Evolutionary conservation across 53 echinoderm and acorn worm species (phyloP), one percentile per base, ranked within the genome.

Genomic region (Henricia sp.): DNA sequence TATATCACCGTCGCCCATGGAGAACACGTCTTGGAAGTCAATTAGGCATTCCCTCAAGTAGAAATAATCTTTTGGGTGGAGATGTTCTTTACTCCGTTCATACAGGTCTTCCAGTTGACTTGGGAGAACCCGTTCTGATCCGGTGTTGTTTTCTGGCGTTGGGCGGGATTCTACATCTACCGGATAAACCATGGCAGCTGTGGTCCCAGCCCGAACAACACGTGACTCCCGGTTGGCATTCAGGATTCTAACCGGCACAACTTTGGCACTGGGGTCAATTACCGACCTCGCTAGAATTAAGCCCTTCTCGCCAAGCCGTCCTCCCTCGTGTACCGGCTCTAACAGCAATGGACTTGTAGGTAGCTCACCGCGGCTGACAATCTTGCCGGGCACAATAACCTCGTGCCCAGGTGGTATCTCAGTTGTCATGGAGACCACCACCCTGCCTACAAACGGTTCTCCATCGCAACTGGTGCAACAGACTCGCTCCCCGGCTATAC

Each of bases 321-420:
- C 39, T 20, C 80, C 48, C 35, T 32, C 21, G 60, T 70, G 62
- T 10, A 38, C 68, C 42, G 70, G 70, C 27, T 70, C 70, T 20
- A 70, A 10, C 2, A 70, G 21, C 6, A 70, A 24, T 13, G 70
- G 70, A 16, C 70, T 50, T 10, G 8, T 29, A 9, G 60, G 41
- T 14, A 30, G 40, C 6, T 60, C 75, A 11, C 16, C 10, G 6
- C 25, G 4, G 3, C 21, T 33, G 1, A 24, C 24, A 4, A 56
- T 25, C 19, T 51, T 43, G 5, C 85, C 84, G 13, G 56, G 13
- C 17, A 71, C 64, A 46, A 84, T 13, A 1, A 21, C 37, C 40
- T 84, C 70, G 52, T 84, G 84, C 6, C 84, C 84, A 0, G 84
- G 53, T 37, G 70, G 70, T 1, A 84, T 30, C 52, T 37, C 68